Percentiles rank a stretch among this genome's conserved stretches.
Conservation (phyloP, 2,113 vertebrate species). For the Motacilla alba region DNA sequence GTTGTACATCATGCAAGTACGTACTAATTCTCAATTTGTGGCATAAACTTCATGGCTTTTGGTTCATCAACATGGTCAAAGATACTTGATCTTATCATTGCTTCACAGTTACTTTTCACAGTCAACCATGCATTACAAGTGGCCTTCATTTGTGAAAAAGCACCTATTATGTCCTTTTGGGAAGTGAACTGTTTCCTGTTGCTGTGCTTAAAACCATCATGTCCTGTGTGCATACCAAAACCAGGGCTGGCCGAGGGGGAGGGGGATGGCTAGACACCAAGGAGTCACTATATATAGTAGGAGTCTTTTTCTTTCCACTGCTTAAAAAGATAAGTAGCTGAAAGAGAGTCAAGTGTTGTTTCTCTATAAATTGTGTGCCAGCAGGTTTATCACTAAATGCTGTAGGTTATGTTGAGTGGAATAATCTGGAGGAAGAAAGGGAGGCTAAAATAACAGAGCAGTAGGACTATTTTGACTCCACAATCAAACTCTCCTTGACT, state of each 20-base stretch:
- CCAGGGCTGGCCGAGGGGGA: accelerated
- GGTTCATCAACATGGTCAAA: neutral
- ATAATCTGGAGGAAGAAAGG: slow-evolving; percentile 74
- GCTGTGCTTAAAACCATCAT: neutral
- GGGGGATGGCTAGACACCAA: slow-evolving; percentile 43
- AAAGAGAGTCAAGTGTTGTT: slow-evolving; percentile 69
- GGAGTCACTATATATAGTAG: slow-evolving; percentile 67
- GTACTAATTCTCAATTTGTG: neutral
- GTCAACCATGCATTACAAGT: neutral
- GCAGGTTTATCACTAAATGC: slow-evolving; percentile 70
- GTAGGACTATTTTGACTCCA: slow-evolving; percentile 69
- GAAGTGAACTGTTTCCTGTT: neutral
- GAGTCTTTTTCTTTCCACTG: slow-evolving; percentile 56
- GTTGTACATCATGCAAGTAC: neutral
- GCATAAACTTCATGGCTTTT: neutral
- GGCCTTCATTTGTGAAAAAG: neutral
- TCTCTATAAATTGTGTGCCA: slow-evolving; percentile 72
- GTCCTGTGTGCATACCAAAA: neutral
- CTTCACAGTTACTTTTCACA: neutral
- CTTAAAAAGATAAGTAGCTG: slow-evolving; percentile 71
- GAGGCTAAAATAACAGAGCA: slow-evolving; percentile 76
- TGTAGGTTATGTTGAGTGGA: slow-evolving; percentile 67
- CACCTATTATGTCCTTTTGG: neutral
- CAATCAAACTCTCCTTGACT: slow-evolving; percentile 71
- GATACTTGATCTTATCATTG: neutral